phyloP scores from a whole-genome alignment of 2,888 invertebrate genomes.

The Phlogophora meticulosa region DNA sequence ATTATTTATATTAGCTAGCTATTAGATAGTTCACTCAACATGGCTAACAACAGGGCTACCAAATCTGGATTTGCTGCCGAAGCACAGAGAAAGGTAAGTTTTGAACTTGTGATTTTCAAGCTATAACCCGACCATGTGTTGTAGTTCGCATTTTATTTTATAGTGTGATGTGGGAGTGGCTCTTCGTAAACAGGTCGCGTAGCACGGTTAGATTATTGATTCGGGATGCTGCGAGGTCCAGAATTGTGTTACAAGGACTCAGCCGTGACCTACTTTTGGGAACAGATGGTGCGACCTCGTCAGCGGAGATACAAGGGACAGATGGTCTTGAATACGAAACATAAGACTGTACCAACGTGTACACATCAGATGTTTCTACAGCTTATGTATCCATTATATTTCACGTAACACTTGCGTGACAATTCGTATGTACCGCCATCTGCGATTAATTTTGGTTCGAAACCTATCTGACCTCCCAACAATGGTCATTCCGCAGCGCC shows the following conservation, averaged over 20 bases:
- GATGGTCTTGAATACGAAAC: conserved; percentile 45
- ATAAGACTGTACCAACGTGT: neutral
- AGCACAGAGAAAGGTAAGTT: conserved; percentile 97
- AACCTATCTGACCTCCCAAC: conserved; percentile 1
- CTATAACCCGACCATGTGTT: conserved; percentile 68
- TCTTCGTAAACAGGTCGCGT: conserved; percentile 72
- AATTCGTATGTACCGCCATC: neutral
- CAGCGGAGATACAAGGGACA: conserved; percentile 44
- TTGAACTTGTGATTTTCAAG: conserved; percentile 62
- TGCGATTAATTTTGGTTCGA: conserved; percentile 5
- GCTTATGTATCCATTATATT: conserved; percentile 14
- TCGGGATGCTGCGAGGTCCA: conserved; percentile 87
- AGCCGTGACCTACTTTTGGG: conserved; percentile 85
- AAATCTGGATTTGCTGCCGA: conserved; percentile 99
- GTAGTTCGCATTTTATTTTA: conserved; percentile 59
- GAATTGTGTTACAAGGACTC: conserved; percentile 83
- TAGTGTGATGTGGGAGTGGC: conserved; percentile 60
- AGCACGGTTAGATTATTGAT: conserved; percentile 78
- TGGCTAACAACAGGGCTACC: conserved; percentile 96
- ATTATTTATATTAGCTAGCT: conserved; percentile 79
- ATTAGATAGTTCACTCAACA: conserved; percentile 82
- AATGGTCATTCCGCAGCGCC: neutral
- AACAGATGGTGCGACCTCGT: conserved; percentile 64
- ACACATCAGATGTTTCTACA: conserved; percentile 25
- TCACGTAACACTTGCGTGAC: neutral